Conservation (phyloP, 2,113 vertebrate genomes). For the Sakesphorus luctuosus region DNA sequence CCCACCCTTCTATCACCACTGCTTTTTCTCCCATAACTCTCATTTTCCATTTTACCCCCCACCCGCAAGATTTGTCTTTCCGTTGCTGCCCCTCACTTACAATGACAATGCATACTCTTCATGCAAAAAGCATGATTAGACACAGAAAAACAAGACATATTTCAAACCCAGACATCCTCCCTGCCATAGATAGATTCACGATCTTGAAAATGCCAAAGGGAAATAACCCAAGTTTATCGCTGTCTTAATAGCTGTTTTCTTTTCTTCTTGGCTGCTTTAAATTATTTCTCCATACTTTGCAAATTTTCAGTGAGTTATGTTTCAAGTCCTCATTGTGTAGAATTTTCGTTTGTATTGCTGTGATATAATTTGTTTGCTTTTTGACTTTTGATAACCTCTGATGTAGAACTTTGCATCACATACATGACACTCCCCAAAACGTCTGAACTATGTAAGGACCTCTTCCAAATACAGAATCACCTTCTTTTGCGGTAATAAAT, state of each 20-base stretch:
- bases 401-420: not conserved
- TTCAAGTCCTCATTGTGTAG: not conserved
- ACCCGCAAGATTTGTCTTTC: slow-evolving; percentile 52
- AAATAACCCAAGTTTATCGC: not conserved
- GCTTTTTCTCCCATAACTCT: slow-evolving; percentile 66
- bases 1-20: slow-evolving; percentile 67
- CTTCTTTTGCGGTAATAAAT: not conserved
- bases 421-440: not conserved
- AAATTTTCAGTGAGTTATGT: not conserved
- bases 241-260: not conserved
- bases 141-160: slow-evolving; percentile 16
- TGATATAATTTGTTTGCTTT: not conserved
- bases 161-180: slow-evolving; percentile 7
- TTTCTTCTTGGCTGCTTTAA: not conserved
- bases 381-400: not conserved
- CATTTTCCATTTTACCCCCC: slow-evolving; percentile 35
- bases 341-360: not conserved
- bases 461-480: not conserved
- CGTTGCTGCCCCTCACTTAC: not conserved
- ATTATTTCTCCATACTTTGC: not conserved
- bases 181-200: not conserved
- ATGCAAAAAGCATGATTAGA: not conserved
- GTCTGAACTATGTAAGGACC: not conserved
- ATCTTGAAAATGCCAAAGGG: not conserved
- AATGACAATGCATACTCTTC: slow-evolving; percentile 29